These are phyloP conservation scores for Penaeus vannamei DNA, from an alignment of 1,140 invertebrate species.

Conservation along the genomic window DNA sequence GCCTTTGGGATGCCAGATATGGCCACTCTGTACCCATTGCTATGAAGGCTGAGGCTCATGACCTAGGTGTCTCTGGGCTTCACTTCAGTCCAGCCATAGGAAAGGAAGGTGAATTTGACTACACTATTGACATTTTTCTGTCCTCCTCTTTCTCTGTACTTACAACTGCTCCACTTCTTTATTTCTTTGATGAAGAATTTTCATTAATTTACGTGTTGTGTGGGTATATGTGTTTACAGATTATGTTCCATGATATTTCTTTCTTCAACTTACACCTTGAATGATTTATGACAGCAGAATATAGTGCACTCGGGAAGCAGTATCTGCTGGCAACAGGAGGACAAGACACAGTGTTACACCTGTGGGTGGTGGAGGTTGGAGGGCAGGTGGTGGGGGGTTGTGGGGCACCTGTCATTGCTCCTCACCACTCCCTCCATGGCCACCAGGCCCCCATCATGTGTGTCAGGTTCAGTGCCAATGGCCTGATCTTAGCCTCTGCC, in stretches of 20 bases:
- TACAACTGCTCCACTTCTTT: too few relatives aligned
- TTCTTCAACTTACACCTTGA: too few relatives aligned
- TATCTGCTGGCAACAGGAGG: constrained; percentile 81
- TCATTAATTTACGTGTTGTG: too few relatives aligned
- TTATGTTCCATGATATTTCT: too few relatives aligned
- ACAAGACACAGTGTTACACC: constrained; percentile 81
- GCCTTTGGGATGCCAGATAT: constrained; percentile 77
- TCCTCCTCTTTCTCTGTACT: neutral
- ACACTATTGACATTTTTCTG: constrained; percentile 29
- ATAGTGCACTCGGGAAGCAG: constrained; percentile 61
- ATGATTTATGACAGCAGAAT: constrained; percentile 35
- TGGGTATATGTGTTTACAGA: too few relatives aligned
- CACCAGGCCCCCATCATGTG: constrained; percentile 87
- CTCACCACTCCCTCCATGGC: constrained; percentile 75
- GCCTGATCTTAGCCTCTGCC: constrained; percentile 91
- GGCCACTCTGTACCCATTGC: constrained; percentile 72
- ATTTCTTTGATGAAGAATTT: too few relatives aligned
- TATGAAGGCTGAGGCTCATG: constrained; percentile 80
- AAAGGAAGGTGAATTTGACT: constrained; percentile 63
- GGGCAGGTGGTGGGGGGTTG: constrained; percentile 66
- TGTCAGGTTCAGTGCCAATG: constrained; percentile 96
- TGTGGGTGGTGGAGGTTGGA: constrained; percentile 79
- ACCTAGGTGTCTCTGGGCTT: constrained; percentile 80
- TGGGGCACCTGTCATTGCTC: constrained; percentile 41
- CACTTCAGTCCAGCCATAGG: constrained; percentile 77